A percentile compares a stretch with the other conserved stretches of the same genome.
These are phyloP conservation scores for Lethenteron reissneri DNA, from an alignment of 2,113 vertebrate species.

Conservation along the genomic window DNA sequence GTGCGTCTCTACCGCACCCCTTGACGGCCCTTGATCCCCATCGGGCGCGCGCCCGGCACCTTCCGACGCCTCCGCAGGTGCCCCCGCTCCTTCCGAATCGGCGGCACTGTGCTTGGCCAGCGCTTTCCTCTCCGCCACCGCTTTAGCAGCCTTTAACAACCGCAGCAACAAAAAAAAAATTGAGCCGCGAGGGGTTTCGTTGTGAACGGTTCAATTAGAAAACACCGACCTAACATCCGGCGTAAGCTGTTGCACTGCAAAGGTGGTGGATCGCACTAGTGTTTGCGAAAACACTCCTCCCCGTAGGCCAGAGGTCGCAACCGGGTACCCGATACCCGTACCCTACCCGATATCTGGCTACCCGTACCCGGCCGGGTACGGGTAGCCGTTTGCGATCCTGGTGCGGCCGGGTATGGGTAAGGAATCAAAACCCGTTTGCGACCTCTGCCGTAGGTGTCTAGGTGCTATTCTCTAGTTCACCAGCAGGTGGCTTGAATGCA, in stretches of 20 bases:
- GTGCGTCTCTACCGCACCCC: not conserved
- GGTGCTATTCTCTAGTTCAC: too few relatives aligned
- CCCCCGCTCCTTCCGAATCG: slow-evolving; percentile 34
- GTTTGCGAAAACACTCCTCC: slow-evolving; percentile 6
- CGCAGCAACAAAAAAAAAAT: not conserved
- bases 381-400: too few relatives aligned
- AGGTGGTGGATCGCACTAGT: not conserved
- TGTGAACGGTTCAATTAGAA: not conserved
- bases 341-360: too few relatives aligned
- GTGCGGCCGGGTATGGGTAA: too few relatives aligned
- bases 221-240: not conserved
- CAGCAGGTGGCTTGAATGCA: too few relatives aligned
- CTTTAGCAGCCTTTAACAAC: slow-evolving; percentile 53
- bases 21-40: not conserved
- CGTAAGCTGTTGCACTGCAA: not conserved
- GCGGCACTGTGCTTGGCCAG: slow-evolving; percentile 39
- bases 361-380: too few relatives aligned
- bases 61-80: not conserved
- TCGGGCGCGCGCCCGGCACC: too few relatives aligned
- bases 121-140: slow-evolving; percentile 52
- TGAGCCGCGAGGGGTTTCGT: not conserved
- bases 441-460: too few relatives aligned
- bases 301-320: too few relatives aligned
- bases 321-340: too few relatives aligned
- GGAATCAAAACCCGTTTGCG: too few relatives aligned